Conservation (phyloP, 2,113 vertebrate species). For the Nicator chloris region DNA sequence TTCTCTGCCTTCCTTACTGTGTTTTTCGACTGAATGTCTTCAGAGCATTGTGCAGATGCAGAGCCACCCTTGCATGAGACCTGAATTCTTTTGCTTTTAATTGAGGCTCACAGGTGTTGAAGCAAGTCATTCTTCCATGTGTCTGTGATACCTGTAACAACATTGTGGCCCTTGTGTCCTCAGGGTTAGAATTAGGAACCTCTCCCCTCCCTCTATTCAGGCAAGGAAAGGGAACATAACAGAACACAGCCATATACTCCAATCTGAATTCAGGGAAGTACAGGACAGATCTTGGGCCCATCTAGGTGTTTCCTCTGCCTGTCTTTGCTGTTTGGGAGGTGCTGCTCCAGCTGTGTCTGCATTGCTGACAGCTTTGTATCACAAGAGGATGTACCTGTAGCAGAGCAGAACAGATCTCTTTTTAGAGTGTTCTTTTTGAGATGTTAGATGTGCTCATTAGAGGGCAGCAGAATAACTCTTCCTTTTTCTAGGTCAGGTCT, state of each 20-base stretch:
- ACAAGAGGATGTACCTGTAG: background rate
- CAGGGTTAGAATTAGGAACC: background rate
- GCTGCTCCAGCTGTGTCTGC: background rate
- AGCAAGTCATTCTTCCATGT: background rate
- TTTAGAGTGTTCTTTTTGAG: background rate
- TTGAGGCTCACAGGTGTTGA: background rate
- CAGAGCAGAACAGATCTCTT: background rate
- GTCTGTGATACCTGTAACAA: background rate
- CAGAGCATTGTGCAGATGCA: background rate
- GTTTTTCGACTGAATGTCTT: background rate
- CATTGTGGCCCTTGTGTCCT: background rate
- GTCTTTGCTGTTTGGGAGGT: background rate
- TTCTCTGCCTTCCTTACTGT: background rate
- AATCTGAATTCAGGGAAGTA: background rate
- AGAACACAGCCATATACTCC: background rate
- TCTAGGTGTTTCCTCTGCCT: background rate
- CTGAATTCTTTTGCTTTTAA: background rate
- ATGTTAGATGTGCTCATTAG: slow-evolving; percentile 44
- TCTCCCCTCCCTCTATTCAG: background rate
- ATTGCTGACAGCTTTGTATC: background rate
- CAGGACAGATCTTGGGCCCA: background rate
- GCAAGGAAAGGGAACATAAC: background rate
- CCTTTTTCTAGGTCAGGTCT: slow-evolving; percentile 49
- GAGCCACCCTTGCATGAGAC: background rate
- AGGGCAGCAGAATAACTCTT: slow-evolving; percentile 54